Conservation (phyloP, 2,888 invertebrate genomes). For the Eurois occulta region DNA sequence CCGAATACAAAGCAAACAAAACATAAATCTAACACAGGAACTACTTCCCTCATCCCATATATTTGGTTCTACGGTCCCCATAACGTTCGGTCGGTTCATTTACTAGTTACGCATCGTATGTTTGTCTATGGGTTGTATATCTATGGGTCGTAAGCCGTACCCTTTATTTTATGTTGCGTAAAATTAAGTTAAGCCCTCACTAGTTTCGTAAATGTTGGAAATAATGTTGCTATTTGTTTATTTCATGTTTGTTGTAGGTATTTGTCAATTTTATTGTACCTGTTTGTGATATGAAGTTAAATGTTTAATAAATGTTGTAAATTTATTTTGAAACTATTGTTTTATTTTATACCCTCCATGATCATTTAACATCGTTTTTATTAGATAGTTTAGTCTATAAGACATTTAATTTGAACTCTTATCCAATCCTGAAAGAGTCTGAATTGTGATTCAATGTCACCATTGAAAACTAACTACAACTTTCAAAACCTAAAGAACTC, state of each 20-base stretch:
- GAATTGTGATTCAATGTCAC: neutral
- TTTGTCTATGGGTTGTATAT: constrained; percentile 16
- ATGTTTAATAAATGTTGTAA: constrained; percentile 18
- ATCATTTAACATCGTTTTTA: neutral
- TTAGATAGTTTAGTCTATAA: neutral
- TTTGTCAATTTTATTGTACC: constrained; percentile 1
- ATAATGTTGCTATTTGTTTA: constrained; percentile 44
- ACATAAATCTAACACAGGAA: constrained; percentile 58
- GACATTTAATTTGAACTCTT: neutral
- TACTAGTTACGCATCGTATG: constrained; percentile 49
- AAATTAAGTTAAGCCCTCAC: constrained; percentile 64
- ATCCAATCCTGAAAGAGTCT: neutral
- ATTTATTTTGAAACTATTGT: constrained; percentile 1
- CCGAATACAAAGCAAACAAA: constrained; percentile 56
- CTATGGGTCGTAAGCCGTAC: constrained; percentile 48
- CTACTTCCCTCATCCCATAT: constrained; percentile 56
- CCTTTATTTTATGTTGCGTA: constrained; percentile 66
- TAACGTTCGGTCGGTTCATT: constrained; percentile 65
- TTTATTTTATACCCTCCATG: constrained; percentile 16
- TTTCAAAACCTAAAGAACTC: neutral
- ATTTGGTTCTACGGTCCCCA: constrained; percentile 59
- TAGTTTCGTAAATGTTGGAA: constrained; percentile 49
- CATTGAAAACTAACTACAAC: neutral
- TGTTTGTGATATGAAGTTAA: neutral
- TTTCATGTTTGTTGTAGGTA: constrained; percentile 1